Evolutionary conservation across 2,797 vertebrate genomes (phyloP).

Genomic region (Spinus pinus): DNA sequence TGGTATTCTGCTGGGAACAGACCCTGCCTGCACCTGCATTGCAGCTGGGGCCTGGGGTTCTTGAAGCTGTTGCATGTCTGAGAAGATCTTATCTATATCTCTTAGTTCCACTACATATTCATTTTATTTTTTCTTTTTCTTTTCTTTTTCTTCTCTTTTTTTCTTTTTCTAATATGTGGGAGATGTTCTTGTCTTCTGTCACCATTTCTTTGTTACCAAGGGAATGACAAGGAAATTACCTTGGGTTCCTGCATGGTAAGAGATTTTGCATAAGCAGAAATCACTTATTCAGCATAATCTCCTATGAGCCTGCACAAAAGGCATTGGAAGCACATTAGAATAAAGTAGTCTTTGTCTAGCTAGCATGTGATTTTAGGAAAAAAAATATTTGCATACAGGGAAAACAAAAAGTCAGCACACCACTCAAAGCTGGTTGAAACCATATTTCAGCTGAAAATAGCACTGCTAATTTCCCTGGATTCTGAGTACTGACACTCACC

Average conservation of each 20-base stretch:
- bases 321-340: background rate
- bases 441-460: background rate
- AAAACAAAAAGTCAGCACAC: background rate
- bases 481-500: background rate
- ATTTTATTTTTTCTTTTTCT: background rate
- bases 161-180: background rate
- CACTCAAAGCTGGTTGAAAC: background rate
- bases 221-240: background rate
- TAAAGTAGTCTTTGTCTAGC: background rate
- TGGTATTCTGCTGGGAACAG: background rate
- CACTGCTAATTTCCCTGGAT: background rate
- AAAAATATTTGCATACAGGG: background rate
- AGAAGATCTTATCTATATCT: background rate
- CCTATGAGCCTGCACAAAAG: background rate
- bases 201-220: background rate
- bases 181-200: background rate
- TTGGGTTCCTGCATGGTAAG: background rate
- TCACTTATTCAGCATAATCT: background rate
- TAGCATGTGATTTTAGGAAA: background rate
- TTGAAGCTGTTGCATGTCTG: background rate
- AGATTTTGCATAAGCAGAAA: background rate
- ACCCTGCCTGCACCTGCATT: background rate
- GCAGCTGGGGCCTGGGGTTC: background rate
- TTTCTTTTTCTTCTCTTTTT: background rate
- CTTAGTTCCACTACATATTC: background rate